These are phyloP conservation scores for Elanus axillaris DNA, from an alignment of 2,113 vertebrate species.

Conservation along the genomic window DNA sequence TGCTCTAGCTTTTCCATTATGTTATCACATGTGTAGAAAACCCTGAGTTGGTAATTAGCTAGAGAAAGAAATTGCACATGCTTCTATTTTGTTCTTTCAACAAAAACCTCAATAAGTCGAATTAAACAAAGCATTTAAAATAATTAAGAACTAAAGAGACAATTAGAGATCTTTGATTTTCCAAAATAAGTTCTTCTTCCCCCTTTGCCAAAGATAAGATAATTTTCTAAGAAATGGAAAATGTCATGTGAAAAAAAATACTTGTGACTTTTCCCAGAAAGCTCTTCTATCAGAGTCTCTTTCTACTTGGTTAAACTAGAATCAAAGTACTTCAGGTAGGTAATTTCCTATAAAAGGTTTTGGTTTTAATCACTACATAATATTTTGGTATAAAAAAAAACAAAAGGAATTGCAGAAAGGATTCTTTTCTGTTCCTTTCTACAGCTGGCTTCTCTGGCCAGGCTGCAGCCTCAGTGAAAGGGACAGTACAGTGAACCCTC, in stretches of 20 bases:
- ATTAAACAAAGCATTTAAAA: not conserved
- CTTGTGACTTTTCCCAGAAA: not conserved
- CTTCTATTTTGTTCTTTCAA: not conserved
- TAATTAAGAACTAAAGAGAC: not conserved
- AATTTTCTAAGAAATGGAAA: not conserved
- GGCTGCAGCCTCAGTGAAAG: not conserved
- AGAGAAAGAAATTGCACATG: not conserved
- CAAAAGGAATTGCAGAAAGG: not conserved
- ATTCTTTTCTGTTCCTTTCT: not conserved
- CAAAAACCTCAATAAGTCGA: not conserved
- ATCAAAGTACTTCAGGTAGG: not conserved
- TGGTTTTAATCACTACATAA: not conserved
- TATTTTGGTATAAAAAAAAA: not conserved
- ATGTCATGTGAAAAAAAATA: not conserved
- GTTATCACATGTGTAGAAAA: not conserved
- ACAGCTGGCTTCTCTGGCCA: not conserved
- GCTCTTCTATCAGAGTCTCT: not conserved
- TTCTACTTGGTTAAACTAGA: not conserved
- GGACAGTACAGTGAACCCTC: not conserved
- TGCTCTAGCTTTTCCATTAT: not conserved
- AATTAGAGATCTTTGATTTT: not conserved
- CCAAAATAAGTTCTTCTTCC: not conserved
- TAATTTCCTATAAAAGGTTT: not conserved
- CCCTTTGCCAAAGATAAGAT: not conserved
- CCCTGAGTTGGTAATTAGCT: rapidly evolving